Conservation (phyloP, 1,140 invertebrate genomes). For the Drosophila sulfurigaster region DNA sequence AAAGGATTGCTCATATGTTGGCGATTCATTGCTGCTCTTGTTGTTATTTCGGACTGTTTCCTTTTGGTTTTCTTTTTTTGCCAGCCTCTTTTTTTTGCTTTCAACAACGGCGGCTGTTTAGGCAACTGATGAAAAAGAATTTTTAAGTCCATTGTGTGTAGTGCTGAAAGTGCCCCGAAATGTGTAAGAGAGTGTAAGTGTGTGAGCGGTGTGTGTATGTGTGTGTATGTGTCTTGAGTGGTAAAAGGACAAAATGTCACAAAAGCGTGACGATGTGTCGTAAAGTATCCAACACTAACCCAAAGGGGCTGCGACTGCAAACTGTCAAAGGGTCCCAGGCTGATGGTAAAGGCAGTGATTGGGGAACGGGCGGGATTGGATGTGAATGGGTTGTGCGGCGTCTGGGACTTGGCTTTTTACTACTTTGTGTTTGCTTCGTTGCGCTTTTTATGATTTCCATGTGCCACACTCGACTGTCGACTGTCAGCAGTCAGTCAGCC, state of each 20-base stretch:
- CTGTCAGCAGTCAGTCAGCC: slow-evolving; percentile 61
- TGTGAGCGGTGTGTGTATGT: background rate
- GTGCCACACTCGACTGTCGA: slow-evolving; percentile 53
- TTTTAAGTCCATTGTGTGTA: slow-evolving; percentile 78
- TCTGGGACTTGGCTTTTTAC: slow-evolving; percentile 52
- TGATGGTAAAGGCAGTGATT: no score
- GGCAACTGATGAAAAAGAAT: slow-evolving; percentile 75
- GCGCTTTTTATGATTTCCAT: slow-evolving; percentile 63
- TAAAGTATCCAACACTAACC: slow-evolving; percentile 73
- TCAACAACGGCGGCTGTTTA: slow-evolving; percentile 37
- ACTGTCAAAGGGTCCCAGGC: background rate
- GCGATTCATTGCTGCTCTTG: slow-evolving; percentile 41
- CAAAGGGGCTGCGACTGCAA: slow-evolving; percentile 52
- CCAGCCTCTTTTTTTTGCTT: slow-evolving; percentile 35
- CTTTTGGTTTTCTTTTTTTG: slow-evolving; percentile 11
- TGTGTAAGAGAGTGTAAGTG: slow-evolving; percentile 43
- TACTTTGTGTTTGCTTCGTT: slow-evolving; percentile 43
- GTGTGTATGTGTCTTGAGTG: slow-evolving; percentile 57
- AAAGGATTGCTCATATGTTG: slow-evolving; percentile 82
- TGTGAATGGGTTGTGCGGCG: slow-evolving; percentile 25
- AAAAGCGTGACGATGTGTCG: slow-evolving; percentile 84
- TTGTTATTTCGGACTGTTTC: slow-evolving; percentile 41
- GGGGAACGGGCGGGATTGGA: background rate
- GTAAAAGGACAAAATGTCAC: slow-evolving; percentile 82
- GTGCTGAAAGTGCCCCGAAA: slow-evolving; percentile 64